Percentiles rank a stretch among this genome's conserved stretches.
Evolutionary conservation across 92 coral and sea anemone genomes (phyloP).

Genomic region (Parazoanthus darwini): DNA sequence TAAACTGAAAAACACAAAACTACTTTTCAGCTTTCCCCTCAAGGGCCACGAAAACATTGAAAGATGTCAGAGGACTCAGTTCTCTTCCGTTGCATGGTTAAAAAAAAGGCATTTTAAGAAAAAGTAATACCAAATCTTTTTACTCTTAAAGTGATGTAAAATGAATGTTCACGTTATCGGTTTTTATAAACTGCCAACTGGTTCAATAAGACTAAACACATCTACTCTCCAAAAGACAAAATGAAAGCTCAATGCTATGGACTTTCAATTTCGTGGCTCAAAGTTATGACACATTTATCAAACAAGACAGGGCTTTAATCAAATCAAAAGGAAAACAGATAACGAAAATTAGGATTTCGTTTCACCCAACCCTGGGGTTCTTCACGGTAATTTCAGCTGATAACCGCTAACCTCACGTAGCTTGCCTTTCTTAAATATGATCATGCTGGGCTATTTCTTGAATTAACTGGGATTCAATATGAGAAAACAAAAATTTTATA

Average conservation of each 20-base stretch:
- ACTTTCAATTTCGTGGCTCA: not conserved
- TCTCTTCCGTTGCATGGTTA: not conserved
- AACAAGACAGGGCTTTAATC: not conserved
- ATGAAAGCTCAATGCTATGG: not conserved
- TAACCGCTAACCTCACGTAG: not conserved
- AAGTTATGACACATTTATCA: too few relatives aligned
- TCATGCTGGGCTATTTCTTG: not conserved
- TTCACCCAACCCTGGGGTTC: not conserved
- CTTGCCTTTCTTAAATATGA: not conserved
- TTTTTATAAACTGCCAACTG: not conserved
- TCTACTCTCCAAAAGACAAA: not conserved
- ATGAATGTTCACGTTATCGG: not conserved
- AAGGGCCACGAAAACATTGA: not conserved
- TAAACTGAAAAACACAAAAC: not conserved
- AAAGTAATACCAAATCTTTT: not conserved
- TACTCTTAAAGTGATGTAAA: not conserved
- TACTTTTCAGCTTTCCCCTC: not conserved
- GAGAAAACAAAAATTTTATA: not conserved
- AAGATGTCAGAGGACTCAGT: too few relatives aligned
- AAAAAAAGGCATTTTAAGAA: too few relatives aligned
- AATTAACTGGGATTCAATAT: not conserved
- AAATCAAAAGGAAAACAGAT: too few relatives aligned
- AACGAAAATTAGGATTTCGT: too few relatives aligned
- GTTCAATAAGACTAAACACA: not conserved
- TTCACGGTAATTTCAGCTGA: not conserved